Evolutionary conservation across 2,888 invertebrate species (phyloP).

Genomic region (Latrodectus elegans): DNA sequence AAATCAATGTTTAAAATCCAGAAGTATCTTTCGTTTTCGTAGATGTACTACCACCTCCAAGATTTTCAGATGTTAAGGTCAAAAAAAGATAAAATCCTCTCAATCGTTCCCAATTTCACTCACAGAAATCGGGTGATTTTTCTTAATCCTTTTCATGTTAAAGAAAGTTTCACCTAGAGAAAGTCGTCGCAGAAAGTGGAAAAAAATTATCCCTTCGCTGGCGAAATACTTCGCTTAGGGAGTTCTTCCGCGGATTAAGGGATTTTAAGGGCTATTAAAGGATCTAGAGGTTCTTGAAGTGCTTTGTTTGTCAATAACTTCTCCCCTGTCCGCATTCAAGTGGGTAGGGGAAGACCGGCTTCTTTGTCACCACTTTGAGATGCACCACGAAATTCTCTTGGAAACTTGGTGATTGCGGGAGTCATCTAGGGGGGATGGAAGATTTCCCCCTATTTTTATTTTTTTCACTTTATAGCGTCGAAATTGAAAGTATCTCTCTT

Average conservation of each 20-base stretch:
- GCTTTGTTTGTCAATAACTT: constrained; percentile 63
- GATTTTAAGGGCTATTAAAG: constrained; percentile 25
- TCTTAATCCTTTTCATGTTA: too few relatives aligned
- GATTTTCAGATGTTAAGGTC: too few relatives aligned
- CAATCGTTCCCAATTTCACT: too few relatives aligned
- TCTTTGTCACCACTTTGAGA: neutral
- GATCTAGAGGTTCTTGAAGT: constrained; percentile 48
- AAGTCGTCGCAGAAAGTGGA: too few relatives aligned
- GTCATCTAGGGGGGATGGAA: neutral
- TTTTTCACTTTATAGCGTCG: neutral
- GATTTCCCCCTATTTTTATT: neutral
- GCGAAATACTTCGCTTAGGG: too few relatives aligned
- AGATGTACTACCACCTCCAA: too few relatives aligned
- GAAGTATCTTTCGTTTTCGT: too few relatives aligned
- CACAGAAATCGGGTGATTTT: too few relatives aligned
- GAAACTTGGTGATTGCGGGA: neutral
- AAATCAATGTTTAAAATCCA: too few relatives aligned
- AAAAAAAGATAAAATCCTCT: too few relatives aligned
- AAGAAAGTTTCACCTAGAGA: too few relatives aligned
- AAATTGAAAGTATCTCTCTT: constrained; percentile 62
- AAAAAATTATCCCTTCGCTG: too few relatives aligned
- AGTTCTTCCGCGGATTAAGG: constrained; percentile 22
- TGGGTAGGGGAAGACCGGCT: neutral
- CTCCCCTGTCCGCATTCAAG: neutral
- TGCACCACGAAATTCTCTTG: neutral